Evolutionary conservation across 30 jellyfish, hydroid and myxozoan species (phyloP).

Genomic region (Rhopilema esculentum): DNA sequence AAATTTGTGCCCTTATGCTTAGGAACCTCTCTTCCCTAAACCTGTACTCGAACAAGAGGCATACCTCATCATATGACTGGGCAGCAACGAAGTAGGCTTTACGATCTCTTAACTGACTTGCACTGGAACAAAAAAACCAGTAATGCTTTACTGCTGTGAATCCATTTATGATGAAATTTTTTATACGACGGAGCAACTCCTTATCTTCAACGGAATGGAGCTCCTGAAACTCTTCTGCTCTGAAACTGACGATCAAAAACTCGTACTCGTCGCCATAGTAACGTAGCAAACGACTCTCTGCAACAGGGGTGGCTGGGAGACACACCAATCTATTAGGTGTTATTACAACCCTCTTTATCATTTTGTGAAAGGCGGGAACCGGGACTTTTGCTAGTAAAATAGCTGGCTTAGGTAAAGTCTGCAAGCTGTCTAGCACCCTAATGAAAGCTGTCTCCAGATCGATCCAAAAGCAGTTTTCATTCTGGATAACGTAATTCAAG

Average conservation of each 20-base stretch:
- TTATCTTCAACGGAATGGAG: conserved; percentile 18
- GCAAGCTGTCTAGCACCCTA: background rate
- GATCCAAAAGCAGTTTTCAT: conserved; percentile 19
- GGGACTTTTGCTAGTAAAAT: conserved; percentile 29
- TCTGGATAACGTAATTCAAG: conserved; percentile 2
- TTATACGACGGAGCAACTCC: conserved; percentile 5
- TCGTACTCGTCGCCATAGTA: conserved; percentile 32
- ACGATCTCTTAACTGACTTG: conserved; percentile 81
- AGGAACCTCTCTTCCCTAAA: too few species aligned
- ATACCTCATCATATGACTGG: conserved; percentile 44
- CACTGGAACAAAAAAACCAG: conserved; percentile 76
- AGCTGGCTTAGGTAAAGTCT: conserved; percentile 24
- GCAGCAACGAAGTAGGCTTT: conserved; percentile 82
- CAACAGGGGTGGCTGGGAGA: conserved; percentile 82
- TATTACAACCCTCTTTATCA: conserved; percentile 63
- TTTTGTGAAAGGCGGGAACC: conserved; percentile 51
- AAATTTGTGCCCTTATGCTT: too few species aligned
- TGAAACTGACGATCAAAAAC: conserved; percentile 59
- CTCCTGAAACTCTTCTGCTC: conserved; percentile 73
- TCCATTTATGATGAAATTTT: conserved; percentile 45
- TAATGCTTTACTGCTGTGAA: conserved; percentile 22
- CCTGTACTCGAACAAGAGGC: too few species aligned
- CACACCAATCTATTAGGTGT: conserved; percentile 73
- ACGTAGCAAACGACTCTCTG: conserved; percentile 75
- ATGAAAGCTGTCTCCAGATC: conserved; percentile 29